These are phyloP conservation scores for Eristalis arbustorum DNA, from an alignment of 2,888 invertebrate genomes.

Conservation along the genomic window DNA sequence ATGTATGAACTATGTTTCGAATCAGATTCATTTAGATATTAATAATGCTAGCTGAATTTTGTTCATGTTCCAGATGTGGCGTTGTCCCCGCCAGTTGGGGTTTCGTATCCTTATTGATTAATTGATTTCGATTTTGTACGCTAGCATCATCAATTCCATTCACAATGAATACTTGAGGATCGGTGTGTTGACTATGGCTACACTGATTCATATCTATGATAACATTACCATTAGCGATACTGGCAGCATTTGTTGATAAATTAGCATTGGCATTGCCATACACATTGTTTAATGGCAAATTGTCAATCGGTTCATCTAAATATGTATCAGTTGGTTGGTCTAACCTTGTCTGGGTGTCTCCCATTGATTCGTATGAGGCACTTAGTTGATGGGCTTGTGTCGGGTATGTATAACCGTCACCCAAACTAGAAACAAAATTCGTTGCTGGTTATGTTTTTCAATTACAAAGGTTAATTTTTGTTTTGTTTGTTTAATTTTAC, in stretches of 20 bases:
- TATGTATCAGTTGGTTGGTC: slow-evolving; percentile 81
- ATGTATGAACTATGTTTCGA: slow-evolving; percentile 18
- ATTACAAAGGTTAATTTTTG: slow-evolving; percentile 43
- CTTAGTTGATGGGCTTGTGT: slow-evolving; percentile 87
- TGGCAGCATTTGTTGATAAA: slow-evolving; percentile 66
- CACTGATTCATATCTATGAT: slow-evolving; percentile 71
- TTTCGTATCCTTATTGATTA: slow-evolving; percentile 18
- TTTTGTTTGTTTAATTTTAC: slow-evolving; percentile 44
- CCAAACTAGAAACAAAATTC: slow-evolving; percentile 85
- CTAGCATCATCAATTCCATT: slow-evolving; percentile 67
- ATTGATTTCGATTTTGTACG: slow-evolving; percentile 42
- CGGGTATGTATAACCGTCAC: slow-evolving; percentile 93
- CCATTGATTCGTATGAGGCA: slow-evolving; percentile 93
- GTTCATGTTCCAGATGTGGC: slow-evolving; percentile 19
- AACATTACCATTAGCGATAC: slow-evolving; percentile 72
- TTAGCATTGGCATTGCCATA: slow-evolving; percentile 68
- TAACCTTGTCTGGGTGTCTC: slow-evolving; percentile 91
- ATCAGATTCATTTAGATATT: slow-evolving; percentile 59
- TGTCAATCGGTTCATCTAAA: slow-evolving; percentile 74
- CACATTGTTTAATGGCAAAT: slow-evolving; percentile 73
- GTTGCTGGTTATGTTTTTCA: slow-evolving; percentile 42
- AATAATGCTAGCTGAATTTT: slow-evolving; percentile 64
- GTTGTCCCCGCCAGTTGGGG: neutral
- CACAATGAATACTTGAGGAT: slow-evolving; percentile 57
- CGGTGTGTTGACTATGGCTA: slow-evolving; percentile 54